Evolutionary conservation across 2,797 vertebrate genomes (phyloP).

Genomic region (Leucoraja ocellata): DNA sequence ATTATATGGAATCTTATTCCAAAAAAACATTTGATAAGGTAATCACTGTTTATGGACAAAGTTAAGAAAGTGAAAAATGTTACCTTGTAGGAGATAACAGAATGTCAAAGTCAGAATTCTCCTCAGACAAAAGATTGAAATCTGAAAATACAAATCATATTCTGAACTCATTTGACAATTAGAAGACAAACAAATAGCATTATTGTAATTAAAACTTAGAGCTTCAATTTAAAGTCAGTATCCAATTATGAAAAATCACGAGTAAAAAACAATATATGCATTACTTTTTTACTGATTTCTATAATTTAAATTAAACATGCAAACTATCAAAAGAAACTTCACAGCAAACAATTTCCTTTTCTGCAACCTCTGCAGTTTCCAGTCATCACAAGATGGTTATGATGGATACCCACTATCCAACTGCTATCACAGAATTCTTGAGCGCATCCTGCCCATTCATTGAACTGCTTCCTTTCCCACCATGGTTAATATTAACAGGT

Average conservation of each 20-base stretch:
- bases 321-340: background rate
- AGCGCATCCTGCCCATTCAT: background rate
- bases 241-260: background rate
- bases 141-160: constrained; percentile 48
- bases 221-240: background rate
- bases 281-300: background rate
- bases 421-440: background rate
- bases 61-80: constrained; percentile 17
- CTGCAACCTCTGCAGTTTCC: background rate
- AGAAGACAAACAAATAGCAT: background rate
- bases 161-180: background rate
- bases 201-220: background rate
- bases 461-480: background rate
- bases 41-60: background rate
- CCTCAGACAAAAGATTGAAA: constrained; percentile 55
- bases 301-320: background rate
- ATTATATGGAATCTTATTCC: background rate
- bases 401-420: background rate
- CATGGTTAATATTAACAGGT: background rate
- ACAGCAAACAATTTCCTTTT: background rate
- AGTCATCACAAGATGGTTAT: background rate
- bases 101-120: constrained; percentile 67
- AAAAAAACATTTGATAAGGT: too few species aligned
- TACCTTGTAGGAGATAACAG: constrained; percentile 63
- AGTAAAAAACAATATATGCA: background rate